A percentile compares a stretch with the other conserved stretches of the same genome.
These are phyloP conservation scores for Sinella curviseta DNA, from an alignment of 1,140 invertebrate genomes.

Conservation along the genomic window DNA sequence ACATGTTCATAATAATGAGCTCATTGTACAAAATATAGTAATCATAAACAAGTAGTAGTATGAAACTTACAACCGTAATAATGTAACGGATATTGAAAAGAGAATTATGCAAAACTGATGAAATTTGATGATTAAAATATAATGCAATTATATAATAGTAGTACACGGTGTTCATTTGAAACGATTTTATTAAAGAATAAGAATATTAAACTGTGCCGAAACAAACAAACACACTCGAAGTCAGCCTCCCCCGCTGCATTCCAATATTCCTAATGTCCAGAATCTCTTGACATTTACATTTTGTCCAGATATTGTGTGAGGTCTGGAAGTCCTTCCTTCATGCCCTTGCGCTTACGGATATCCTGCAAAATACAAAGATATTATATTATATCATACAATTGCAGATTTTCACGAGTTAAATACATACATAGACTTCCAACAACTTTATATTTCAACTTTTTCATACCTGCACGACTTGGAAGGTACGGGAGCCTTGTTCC, in stretches of 20 bases:
- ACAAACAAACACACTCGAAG: constrained; percentile 28
- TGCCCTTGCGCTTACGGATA: constrained; percentile 97
- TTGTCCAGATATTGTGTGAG: constrained; percentile 90
- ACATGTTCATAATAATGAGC: no score
- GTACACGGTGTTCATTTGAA: background rate
- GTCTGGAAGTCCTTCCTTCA: constrained; percentile 95
- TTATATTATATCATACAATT: background rate
- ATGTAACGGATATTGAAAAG: background rate
- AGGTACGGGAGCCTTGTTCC: constrained; percentile 77
- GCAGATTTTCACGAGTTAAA: background rate
- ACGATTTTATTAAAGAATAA: constrained; percentile 23
- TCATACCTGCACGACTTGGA: constrained; percentile 74
- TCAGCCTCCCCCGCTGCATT: background rate
- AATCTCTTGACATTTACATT: constrained; percentile 66
- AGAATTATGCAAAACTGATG: background rate
- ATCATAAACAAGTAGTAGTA: no score
- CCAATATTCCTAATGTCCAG: background rate
- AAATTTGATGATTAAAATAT: background rate
- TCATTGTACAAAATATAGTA: constrained; percentile 5
- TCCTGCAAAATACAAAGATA: constrained; percentile 66
- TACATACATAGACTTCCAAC: background rate
- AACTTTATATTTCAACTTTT: background rate
- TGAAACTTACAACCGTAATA: no score
- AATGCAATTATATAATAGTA: constrained; percentile 2
- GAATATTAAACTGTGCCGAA: constrained; percentile 16